phyloP scores from a whole-genome alignment of 1,140 invertebrate species.

The Zelostemma sp. region DNA sequence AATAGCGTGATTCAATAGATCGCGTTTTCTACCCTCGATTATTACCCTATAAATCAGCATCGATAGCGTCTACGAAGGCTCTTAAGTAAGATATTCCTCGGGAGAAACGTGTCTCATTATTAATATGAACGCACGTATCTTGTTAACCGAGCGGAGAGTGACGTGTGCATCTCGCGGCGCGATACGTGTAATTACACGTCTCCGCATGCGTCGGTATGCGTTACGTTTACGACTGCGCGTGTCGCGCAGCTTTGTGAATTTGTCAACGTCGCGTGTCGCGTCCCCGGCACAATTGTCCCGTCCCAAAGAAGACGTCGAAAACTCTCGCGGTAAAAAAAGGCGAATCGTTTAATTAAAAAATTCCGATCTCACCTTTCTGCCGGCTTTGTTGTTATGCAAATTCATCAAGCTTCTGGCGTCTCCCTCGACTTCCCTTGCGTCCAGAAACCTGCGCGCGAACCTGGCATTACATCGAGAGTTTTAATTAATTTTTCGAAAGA shows the following conservation, averaged over 20 bases:
- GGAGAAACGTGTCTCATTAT: slow-evolving; percentile 48
- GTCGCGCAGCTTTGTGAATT: slow-evolving; percentile 37
- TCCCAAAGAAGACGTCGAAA: background rate
- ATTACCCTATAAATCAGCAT: slow-evolving; percentile 60
- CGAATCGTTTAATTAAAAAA: too few relatives aligned
- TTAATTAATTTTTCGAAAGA: slow-evolving; percentile 1
- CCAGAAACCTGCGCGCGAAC: slow-evolving; percentile 85
- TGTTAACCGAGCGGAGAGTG: slow-evolving; percentile 41
- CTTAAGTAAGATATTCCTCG: slow-evolving; percentile 38
- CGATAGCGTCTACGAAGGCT: slow-evolving; percentile 49
- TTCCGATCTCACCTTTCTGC: slow-evolving; percentile 81
- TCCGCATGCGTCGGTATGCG: background rate
- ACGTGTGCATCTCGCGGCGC: slow-evolving; percentile 26
- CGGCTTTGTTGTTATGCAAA: slow-evolving; percentile 96
- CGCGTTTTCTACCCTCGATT: slow-evolving; percentile 50
- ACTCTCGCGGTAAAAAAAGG: too few relatives aligned
- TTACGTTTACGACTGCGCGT: slow-evolving; percentile 12
- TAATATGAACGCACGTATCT: slow-evolving; percentile 47
- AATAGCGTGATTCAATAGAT: slow-evolving; percentile 4
- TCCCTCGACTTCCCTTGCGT: slow-evolving; percentile 85
- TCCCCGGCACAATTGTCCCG: background rate
- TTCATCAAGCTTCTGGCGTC: slow-evolving; percentile 94
- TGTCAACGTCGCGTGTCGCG: slow-evolving; percentile 29
- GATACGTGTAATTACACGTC: slow-evolving; percentile 38
- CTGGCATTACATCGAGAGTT: slow-evolving; percentile 54